A percentile compares a stretch with the other conserved stretches of the same genome.
phyloP scores from a whole-genome alignment of 2,797 vertebrate species.

The Ptychadena robeensis region DNA sequence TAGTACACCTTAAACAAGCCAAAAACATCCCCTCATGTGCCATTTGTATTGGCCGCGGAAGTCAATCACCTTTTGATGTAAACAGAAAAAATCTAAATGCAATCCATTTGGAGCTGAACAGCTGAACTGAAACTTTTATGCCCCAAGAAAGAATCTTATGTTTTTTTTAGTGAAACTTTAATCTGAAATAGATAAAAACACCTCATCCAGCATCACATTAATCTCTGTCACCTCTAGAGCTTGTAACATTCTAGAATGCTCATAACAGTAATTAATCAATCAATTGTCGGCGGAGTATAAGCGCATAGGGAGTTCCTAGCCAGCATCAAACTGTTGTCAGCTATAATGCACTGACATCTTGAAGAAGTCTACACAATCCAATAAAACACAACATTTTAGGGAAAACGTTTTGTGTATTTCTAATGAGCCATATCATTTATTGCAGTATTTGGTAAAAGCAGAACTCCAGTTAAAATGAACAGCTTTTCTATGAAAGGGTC shows the following conservation, averaged over 20 bases:
- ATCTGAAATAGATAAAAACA: slow-evolving; percentile 28
- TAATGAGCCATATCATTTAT: not conserved
- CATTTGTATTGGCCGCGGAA: too few species aligned
- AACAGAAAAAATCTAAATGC: too few species aligned
- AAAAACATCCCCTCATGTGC: too few species aligned
- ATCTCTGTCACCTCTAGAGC: slow-evolving; percentile 28
- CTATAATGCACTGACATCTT: not conserved
- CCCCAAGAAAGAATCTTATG: not conserved
- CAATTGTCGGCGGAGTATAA: slow-evolving; percentile 3
- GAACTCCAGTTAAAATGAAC: too few species aligned
- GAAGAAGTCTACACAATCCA: not conserved
- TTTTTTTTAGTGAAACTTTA: slow-evolving; percentile 12
- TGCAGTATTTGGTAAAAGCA: not conserved
- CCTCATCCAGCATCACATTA: slow-evolving; percentile 21
- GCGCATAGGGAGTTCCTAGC: slow-evolving; percentile 4
- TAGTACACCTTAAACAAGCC: too few species aligned
- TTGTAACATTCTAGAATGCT: slow-evolving; percentile 12
- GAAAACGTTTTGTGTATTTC: not conserved
- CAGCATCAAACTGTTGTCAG: not conserved
- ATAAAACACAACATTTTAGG: not conserved
- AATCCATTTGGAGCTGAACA: not conserved
- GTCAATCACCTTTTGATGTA: too few species aligned
- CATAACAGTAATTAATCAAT: slow-evolving; percentile 37
- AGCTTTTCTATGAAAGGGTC: too few species aligned
- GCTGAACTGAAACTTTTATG: not conserved